phyloP scores from a whole-genome alignment of 2,113 vertebrate genomes.

The Aepyceros melampus region DNA sequence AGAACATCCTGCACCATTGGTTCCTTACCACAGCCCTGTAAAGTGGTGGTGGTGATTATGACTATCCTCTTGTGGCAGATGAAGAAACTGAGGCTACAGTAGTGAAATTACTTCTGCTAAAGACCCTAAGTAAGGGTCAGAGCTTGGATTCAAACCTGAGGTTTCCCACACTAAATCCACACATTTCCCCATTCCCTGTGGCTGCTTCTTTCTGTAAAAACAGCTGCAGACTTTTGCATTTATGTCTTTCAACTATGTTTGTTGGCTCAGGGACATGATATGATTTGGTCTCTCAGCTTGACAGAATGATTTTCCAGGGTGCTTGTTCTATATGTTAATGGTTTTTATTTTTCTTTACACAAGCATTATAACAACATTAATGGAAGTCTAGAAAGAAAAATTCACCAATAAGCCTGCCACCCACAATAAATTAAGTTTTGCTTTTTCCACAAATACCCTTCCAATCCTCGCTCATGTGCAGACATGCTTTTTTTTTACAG shows the following conservation, averaged over 20 bases:
- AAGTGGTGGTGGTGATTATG: neutral
- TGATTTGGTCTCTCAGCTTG: constrained; percentile 6
- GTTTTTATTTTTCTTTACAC: constrained; percentile 26
- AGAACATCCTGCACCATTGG: neutral
- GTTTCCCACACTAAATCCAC: neutral
- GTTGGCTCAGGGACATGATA: constrained; percentile 7
- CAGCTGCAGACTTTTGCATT: neutral
- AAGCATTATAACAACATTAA: constrained; percentile 50
- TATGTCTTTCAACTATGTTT: neutral
- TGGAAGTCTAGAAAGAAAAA: constrained; percentile 40
- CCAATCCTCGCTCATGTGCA: neutral
- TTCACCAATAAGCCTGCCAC: neutral
- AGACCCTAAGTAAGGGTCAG: neutral
- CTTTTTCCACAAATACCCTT: constrained; percentile 3
- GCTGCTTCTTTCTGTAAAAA: neutral
- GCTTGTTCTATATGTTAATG: constrained; percentile 23
- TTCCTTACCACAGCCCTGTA: neutral
- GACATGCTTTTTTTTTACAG: neutral
- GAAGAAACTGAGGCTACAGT: neutral
- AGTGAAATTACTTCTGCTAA: neutral
- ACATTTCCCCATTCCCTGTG: neutral
- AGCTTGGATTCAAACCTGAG: neutral
- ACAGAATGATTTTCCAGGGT: constrained; percentile 27
- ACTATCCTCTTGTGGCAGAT: neutral
- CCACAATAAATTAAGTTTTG: constrained; percentile 8